These are phyloP conservation scores for Ypsolopha sequella DNA, from an alignment of 2,888 invertebrate genomes.

Conservation along the genomic window DNA sequence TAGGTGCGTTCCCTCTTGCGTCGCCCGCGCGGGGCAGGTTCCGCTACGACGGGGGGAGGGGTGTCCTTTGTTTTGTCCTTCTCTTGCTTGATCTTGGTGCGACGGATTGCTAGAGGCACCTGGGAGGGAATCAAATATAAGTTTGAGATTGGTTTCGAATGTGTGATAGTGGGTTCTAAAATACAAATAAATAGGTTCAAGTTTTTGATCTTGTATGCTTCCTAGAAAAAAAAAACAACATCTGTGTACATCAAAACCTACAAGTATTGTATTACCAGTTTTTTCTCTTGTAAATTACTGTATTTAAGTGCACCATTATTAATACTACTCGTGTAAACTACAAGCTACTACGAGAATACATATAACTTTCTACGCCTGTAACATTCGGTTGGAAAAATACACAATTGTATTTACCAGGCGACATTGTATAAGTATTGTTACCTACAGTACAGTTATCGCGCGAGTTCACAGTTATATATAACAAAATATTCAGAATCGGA, in stretches of 20 bases:
- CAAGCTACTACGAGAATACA: neutral
- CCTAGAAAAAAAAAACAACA: neutral
- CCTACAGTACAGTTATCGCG: too few relatives aligned
- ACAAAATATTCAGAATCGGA: too few relatives aligned
- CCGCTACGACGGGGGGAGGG: conserved; percentile 19
- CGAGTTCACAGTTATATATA: too few relatives aligned
- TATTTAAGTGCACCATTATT: too few relatives aligned
- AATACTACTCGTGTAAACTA: too few relatives aligned
- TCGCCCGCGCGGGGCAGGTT: conserved; percentile 21
- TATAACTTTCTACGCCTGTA: neutral
- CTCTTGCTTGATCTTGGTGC: conserved; percentile 55
- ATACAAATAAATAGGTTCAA: neutral
- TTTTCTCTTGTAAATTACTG: too few relatives aligned
- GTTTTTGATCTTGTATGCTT: neutral
- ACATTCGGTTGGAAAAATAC: too few relatives aligned
- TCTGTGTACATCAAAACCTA: neutral
- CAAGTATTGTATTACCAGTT: too few relatives aligned
- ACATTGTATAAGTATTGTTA: neutral
- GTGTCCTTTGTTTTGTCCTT: conserved; percentile 15
- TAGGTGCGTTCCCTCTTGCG: conserved; percentile 41
- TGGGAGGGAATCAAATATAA: conserved; percentile 18
- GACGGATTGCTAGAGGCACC: conserved; percentile 48
- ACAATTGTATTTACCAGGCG: neutral
- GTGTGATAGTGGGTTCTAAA: neutral
- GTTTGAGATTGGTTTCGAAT: neutral